Evolutionary conservation across 1,140 invertebrate species (phyloP).

Genomic region (Diabrotica virgifera): DNA sequence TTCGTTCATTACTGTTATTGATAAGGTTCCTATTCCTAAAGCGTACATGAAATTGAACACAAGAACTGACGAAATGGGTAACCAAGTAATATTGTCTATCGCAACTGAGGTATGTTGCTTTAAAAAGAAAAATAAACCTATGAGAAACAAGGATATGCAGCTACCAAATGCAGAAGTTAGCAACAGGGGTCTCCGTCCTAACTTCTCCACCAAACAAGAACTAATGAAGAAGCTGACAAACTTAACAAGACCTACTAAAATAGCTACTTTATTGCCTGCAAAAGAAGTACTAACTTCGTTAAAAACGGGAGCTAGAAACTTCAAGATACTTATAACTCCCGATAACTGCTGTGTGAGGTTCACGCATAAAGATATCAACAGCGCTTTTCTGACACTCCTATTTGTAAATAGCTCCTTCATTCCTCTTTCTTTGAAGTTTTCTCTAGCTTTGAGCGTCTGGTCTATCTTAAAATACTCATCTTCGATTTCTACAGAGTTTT

Average conservation of each 20-base stretch:
- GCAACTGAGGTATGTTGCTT: conserved; percentile 49
- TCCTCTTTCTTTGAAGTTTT: conserved; percentile 52
- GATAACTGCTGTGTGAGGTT: conserved; percentile 75
- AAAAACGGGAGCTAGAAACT: conserved; percentile 7
- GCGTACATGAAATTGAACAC: conserved; percentile 67
- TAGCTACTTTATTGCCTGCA: conserved; percentile 69
- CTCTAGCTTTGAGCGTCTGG: conserved; percentile 38
- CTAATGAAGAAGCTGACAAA: conserved; percentile 66
- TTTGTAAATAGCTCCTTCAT: conserved; percentile 58
- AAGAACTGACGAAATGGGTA: conserved; percentile 63
- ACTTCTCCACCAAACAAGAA: conserved; percentile 62
- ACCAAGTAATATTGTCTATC: conserved; percentile 54
- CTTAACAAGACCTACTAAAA: conserved; percentile 76
- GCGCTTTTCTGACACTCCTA: conserved; percentile 58
- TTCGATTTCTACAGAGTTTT: conserved; percentile 46
- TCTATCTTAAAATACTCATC: conserved; percentile 7
- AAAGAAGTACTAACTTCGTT: background rate
- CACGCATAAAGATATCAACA: conserved; percentile 68
- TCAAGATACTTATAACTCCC: conserved; percentile 55
- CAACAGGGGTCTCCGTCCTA: conserved; percentile 70
- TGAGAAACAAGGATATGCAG: conserved; percentile 46
- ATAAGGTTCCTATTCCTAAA: conserved; percentile 76
- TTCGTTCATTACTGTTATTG: conserved; percentile 83
- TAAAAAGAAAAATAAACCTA: conserved; percentile 66
- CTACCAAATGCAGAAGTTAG: conserved; percentile 68